Percentiles rank a stretch among this genome's conserved stretches.
phyloP scores from a whole-genome alignment of 1,140 invertebrate species.

The Leptonema lineaticorne region DNA sequence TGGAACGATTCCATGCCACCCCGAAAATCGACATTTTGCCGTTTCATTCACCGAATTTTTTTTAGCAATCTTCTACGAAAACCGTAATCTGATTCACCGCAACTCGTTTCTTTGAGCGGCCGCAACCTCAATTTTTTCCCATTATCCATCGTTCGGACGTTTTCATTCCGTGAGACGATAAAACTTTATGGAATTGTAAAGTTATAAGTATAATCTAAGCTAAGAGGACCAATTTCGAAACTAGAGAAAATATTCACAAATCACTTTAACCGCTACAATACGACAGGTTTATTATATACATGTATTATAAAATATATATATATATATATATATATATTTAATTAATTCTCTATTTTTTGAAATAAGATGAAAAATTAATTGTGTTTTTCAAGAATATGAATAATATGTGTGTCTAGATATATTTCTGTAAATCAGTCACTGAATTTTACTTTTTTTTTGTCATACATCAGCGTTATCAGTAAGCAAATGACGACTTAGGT shows the following conservation, averaged over 20 bases:
- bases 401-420: too few species aligned
- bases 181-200: not conserved
- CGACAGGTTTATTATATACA: not conserved
- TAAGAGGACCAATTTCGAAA: not conserved
- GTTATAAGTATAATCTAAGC: not conserved
- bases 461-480: too few species aligned
- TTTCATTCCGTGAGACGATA: slow-evolving; percentile 2
- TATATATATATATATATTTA: not conserved
- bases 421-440: too few species aligned
- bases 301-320: not conserved
- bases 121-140: slow-evolving; percentile 4
- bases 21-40: too few species aligned
- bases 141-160: not conserved
- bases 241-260: not conserved
- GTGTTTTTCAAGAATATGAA: too few species aligned
- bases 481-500: too few species aligned
- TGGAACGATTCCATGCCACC: not conserved
- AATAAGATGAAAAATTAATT: too few species aligned
- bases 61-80: not conserved
- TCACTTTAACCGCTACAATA: not conserved
- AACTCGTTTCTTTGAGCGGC: not conserved
- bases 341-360: not conserved
- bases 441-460: too few species aligned
- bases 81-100: slow-evolving; percentile 1
- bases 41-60: not conserved